Base-by-base conservation (phyloP, 2,797 vertebrate species). In the Pseudocheirus occidentalis region DNA sequence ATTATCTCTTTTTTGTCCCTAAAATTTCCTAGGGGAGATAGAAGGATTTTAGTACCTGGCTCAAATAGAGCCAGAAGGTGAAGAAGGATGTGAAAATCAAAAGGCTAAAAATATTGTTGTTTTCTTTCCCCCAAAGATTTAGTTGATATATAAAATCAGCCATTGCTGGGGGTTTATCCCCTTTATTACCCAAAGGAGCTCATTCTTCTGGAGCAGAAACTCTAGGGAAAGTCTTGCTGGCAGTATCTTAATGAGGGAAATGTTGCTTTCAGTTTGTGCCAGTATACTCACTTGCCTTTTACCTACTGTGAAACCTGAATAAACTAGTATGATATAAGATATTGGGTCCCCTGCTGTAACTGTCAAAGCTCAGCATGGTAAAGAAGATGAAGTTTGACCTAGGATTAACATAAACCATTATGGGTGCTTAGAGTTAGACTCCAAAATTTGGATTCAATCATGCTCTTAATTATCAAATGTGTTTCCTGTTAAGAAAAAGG, bases 401-500 rank as follows among this genome's bases (percentile, higher is more conserved):
- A 6, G n/a, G 89, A 96, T 95, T 96, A 95, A 96, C n/a, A 0
- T n/a, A 96, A 97, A 87, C 81, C 94, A 94, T 97, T 94, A 4
- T 4, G 53, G 0, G 66, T 96, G 96, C 96, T 5, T 89, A 92
- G 93, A 98, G 92, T 93, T 73, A 40, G 94, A 93, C 98, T 98
- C 94, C 93, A 96, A 98, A 98, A 97, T 97, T 98, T 98, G 95
- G 57, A 97, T 98, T 98, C 97, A 94, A 96, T 96, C 94, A 0
- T 98, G 98, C 95, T 98, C 98, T 98, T 97, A 98, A 98, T 97
- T 98, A 97, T 97, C 98, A 98, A 98, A 98, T 97, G 98, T 97
- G 98, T 98, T 98, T 98, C 97, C 98, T 98, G 98, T 98, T 97
- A 98, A 98, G 98, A 98, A 92, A 97, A 98, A 98, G 98, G 98